Evolutionary conservation across 2,113 vertebrate genomes (phyloP).

Genomic region (Corythoichthys intestinalis): DNA sequence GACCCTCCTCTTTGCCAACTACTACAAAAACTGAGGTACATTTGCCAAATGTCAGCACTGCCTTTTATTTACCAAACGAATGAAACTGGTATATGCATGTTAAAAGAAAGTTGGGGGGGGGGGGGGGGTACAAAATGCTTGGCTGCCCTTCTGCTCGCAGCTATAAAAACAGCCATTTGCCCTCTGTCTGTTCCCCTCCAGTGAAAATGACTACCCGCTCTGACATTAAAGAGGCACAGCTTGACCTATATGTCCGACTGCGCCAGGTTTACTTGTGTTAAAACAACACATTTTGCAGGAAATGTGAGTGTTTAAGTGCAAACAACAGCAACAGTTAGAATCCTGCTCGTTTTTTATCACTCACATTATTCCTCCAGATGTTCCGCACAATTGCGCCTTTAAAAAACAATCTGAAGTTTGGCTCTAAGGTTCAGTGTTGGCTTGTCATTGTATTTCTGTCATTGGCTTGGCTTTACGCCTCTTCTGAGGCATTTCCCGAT

Average conservation of each 20-base stretch:
- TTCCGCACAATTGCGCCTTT: slow-evolving; percentile 31
- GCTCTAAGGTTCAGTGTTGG: slow-evolving; percentile 40
- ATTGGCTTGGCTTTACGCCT: slow-evolving; percentile 34
- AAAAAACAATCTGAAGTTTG: slow-evolving; percentile 27
- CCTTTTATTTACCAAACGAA: slow-evolving; percentile 16
- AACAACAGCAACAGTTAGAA: slow-evolving; percentile 13
- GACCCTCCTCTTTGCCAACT: slow-evolving; percentile 80
- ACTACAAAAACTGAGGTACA: slow-evolving; percentile 88
- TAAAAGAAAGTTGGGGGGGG: slow-evolving; percentile 20
- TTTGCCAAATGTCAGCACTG: slow-evolving; percentile 17
- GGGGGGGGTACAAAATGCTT: slow-evolving; percentile 11
- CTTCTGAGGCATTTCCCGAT: slow-evolving; percentile 53
- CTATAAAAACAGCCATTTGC: slow-evolving; percentile 59
- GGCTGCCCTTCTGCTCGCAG: slow-evolving; percentile 35
- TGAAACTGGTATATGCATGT: slow-evolving; percentile 2
- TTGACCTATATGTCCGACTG: slow-evolving; percentile 37
- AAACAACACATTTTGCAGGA: slow-evolving; percentile 18
- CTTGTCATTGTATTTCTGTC: slow-evolving; percentile 44
- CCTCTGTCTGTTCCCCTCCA: slow-evolving; percentile 47
- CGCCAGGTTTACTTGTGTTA: slow-evolving; percentile 15
- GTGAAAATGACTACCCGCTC: slow-evolving; percentile 49
- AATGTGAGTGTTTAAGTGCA: slow-evolving; percentile 15
- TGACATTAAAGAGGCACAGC: slow-evolving; percentile 55
- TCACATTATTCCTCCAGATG: slow-evolving; percentile 35
- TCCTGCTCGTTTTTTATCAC: slow-evolving; percentile 11